Evolutionary conservation across 1,140 invertebrate genomes (phyloP).

Genomic region (Scaptomyza montana): DNA sequence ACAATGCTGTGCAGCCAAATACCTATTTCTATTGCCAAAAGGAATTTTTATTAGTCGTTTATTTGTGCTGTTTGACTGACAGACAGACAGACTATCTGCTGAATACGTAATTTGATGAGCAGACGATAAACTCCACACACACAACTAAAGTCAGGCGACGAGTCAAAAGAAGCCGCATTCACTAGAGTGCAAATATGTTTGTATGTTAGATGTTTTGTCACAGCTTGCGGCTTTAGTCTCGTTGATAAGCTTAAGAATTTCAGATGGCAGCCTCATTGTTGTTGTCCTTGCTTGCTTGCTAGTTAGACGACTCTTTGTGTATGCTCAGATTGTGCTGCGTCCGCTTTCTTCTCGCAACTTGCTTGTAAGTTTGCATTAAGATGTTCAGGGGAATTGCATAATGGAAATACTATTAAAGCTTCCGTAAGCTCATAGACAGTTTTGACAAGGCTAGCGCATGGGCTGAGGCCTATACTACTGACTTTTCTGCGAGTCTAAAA

Average conservation of each 20-base stretch:
- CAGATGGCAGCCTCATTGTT: constrained; percentile 49
- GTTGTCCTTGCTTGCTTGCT: too few relatives aligned
- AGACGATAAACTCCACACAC: constrained; percentile 53
- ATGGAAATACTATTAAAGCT: too few relatives aligned
- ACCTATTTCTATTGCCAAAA: constrained; percentile 19
- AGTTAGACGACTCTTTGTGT: constrained; percentile 8
- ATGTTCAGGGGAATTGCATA: constrained; percentile 65
- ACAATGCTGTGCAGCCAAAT: constrained; percentile 10
- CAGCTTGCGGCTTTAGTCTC: constrained; percentile 69
- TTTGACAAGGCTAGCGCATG: too few relatives aligned
- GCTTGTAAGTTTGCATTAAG: constrained; percentile 75
- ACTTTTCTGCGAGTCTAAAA: too few relatives aligned
- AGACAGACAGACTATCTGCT: constrained; percentile 43
- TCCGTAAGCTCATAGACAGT: too few relatives aligned
- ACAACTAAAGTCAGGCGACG: constrained; percentile 24
- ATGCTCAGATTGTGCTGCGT: constrained; percentile 19
- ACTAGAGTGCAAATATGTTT: too few relatives aligned
- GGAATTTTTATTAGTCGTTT: constrained; percentile 52
- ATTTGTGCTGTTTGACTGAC: constrained; percentile 25
- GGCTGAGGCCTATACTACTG: too few relatives aligned
- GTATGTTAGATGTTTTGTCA: constrained; percentile 48
- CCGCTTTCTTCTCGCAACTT: constrained; percentile 23
- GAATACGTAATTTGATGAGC: constrained; percentile 77
- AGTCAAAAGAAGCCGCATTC: neutral
- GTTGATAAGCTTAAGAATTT: constrained; percentile 77